Conservation (phyloP, 2,888 invertebrate genomes). For the Lacanobia wlatinum region DNA sequence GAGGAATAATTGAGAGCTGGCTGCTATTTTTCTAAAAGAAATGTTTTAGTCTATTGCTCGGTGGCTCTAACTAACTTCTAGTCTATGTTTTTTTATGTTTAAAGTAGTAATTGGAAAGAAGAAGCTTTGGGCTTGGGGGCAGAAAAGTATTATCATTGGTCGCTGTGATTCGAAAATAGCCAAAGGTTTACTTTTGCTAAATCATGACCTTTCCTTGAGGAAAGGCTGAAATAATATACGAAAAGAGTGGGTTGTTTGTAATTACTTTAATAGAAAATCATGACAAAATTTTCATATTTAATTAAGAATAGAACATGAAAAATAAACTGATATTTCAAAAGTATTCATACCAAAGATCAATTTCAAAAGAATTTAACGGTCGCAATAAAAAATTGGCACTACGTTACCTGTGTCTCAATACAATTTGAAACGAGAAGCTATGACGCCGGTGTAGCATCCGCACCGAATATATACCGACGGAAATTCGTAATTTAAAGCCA, state of each 20-base stretch:
- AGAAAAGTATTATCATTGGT: not conserved
- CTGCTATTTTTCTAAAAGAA: conserved; percentile 3
- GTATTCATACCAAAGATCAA: conserved; percentile 26
- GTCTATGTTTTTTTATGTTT: not conserved
- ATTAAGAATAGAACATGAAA: not conserved
- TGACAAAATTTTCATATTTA: not conserved
- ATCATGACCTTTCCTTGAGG: conserved; percentile 1
- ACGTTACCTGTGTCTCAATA: conserved; percentile 49
- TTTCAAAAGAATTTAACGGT: conserved; percentile 33
- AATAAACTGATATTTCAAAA: not conserved
- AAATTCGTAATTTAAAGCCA: conserved; percentile 10
- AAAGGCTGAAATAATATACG: not conserved
- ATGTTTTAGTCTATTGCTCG: not conserved
- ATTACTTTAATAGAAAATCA: not conserved
- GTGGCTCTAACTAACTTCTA: not conserved
- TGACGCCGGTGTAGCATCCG: conserved; percentile 63
- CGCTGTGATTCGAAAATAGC: not conserved
- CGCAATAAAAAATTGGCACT: conserved; percentile 38
- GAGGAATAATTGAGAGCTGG: conserved; percentile 26
- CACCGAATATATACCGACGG: conserved; percentile 1
- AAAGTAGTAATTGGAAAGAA: not conserved
- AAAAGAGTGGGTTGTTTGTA: not conserved
- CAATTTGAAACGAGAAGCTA: conserved; percentile 68
- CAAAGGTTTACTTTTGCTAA: not conserved
- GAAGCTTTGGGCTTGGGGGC: not conserved